These are phyloP conservation scores for Argopecten irradians DNA, from an alignment of 1,140 invertebrate species.

Conservation along the genomic window DNA sequence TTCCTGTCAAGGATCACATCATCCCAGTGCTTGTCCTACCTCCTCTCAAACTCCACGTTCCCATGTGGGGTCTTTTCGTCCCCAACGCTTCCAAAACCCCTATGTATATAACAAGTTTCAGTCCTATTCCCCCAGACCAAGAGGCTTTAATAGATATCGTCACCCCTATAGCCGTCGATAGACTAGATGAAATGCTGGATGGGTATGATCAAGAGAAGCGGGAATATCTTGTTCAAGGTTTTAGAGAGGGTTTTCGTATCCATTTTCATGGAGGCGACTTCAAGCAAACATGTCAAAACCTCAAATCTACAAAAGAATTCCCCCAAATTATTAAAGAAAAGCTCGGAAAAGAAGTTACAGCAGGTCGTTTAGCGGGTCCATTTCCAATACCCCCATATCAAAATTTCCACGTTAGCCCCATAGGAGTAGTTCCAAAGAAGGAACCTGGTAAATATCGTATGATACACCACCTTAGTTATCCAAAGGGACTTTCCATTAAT, in stretches of 20 bases:
- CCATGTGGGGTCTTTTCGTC: too few species aligned
- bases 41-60: too few species aligned
- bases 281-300: slow-evolving; percentile 18
- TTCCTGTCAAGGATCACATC: too few species aligned
- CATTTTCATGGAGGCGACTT: background rate
- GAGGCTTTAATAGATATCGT: background rate
- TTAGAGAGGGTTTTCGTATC: background rate
- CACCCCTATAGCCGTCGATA: background rate
- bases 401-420: background rate
- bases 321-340: slow-evolving; percentile 30
- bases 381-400: background rate
- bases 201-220: background rate
- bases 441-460: slow-evolving; percentile 24
- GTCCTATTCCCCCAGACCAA: background rate
- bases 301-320: slow-evolving; percentile 3
- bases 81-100: background rate
- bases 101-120: background rate
- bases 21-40: too few species aligned
- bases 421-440: background rate
- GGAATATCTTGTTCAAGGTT: slow-evolving; percentile 36
- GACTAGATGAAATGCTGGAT: background rate
- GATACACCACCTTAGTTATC: slow-evolving; percentile 45
- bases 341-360: slow-evolving; percentile 29
- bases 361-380: slow-evolving; percentile 20
- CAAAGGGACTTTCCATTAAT: slow-evolving; percentile 36